A percentile compares a stretch with the other conserved stretches of the same genome.
phyloP scores from a whole-genome alignment of 2,797 vertebrate genomes.

The Octomys mimax region DNA sequence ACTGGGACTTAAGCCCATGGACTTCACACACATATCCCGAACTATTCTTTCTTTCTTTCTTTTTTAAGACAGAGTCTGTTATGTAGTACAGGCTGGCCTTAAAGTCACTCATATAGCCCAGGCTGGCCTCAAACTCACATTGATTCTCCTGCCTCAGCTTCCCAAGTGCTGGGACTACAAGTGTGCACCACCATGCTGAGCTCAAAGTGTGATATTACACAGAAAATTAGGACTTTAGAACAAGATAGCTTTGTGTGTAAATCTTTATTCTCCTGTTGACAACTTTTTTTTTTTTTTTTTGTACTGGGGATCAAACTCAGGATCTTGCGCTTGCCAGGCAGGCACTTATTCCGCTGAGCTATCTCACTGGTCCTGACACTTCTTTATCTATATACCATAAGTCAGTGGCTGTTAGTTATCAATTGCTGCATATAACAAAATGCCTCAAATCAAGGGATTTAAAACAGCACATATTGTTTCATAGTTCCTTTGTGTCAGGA shows the following conservation, averaged over 20 bases:
- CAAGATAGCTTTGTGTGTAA: neutral
- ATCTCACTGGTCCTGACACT: neutral
- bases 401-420: constrained; percentile 53
- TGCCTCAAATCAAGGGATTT: neutral
- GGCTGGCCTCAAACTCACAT: neutral
- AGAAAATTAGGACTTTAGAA: constrained; percentile 48
- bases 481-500: constrained; percentile 26
- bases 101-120: too few species aligned
- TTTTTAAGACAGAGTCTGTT: neutral
- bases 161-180: neutral
- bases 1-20: neutral
- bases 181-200: neutral
- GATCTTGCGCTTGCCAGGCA: too few species aligned
- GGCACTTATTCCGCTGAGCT: too few species aligned
- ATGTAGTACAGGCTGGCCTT: neutral
- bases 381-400: constrained; percentile 25
- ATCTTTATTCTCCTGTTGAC: constrained; percentile 7
- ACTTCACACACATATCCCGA: neutral
- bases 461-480: neutral
- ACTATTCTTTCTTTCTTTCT: neutral
- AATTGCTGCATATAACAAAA: constrained; percentile 34
- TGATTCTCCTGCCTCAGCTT: neutral
- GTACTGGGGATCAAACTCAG: too few species aligned
- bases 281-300: too few species aligned
- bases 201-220: constrained; percentile 34